Conservation (phyloP, 2,113 vertebrate genomes). For the Grantiella picta region DNA sequence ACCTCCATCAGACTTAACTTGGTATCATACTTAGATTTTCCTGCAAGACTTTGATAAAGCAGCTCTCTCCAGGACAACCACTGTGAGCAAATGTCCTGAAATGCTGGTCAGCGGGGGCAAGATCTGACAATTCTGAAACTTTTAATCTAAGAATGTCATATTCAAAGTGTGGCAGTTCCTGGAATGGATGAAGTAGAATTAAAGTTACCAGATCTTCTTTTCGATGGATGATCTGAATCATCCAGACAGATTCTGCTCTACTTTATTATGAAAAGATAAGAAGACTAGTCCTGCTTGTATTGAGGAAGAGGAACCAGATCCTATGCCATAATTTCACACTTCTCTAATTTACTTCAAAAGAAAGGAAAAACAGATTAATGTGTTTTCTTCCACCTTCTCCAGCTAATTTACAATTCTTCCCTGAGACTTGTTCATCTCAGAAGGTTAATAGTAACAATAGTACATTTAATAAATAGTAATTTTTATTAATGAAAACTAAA, state of each 20-base stretch:
- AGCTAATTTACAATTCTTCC: not conserved
- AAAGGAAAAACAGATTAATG: not conserved
- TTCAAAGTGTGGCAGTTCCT: not conserved
- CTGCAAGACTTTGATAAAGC: not conserved
- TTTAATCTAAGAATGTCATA: not conserved
- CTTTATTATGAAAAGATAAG: not conserved
- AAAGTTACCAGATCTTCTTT: not conserved
- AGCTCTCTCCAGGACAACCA: not conserved
- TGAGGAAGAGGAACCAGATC: constrained; percentile 5
- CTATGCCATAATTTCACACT: not conserved
- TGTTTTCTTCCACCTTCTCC: not conserved
- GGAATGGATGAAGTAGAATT: not conserved
- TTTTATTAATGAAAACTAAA: not conserved
- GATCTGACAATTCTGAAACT: not conserved
- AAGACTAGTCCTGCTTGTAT: not conserved
- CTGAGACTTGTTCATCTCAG: not conserved
- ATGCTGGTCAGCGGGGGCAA: not conserved
- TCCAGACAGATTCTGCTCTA: not conserved
- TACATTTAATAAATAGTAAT: not conserved
- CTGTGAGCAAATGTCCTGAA: not conserved
- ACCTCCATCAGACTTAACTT: not conserved
- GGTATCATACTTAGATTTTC: not conserved
- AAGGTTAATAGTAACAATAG: not conserved
- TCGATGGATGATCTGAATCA: too few relatives aligned
- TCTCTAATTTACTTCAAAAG: constrained; percentile 25